These are phyloP conservation scores for Cinara cedri DNA, from an alignment of 2,888 invertebrate genomes.

Conservation along the genomic window DNA sequence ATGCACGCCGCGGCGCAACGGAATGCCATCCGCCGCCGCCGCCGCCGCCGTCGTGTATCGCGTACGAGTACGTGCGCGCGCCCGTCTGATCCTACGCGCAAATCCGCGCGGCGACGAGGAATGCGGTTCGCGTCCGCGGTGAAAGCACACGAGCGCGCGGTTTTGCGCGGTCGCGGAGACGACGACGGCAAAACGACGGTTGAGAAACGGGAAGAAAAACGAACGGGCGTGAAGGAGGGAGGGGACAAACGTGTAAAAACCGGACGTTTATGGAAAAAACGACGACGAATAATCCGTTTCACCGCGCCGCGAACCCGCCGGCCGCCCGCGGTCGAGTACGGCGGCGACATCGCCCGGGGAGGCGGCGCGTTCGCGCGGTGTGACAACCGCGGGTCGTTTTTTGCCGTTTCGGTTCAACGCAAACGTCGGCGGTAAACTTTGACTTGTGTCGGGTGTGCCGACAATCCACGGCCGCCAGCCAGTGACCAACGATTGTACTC, in stretches of 20 bases:
- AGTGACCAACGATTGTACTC: too few species aligned
- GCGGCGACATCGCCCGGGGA: too few species aligned
- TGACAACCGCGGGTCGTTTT: too few species aligned
- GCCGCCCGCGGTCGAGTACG: too few species aligned
- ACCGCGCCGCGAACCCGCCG: not conserved
- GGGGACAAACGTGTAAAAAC: not conserved
- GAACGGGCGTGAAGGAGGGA: not conserved
- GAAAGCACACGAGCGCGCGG: conserved; percentile 38
- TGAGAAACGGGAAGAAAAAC: too few species aligned
- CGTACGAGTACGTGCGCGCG: not conserved
- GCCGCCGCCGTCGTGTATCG: not conserved
- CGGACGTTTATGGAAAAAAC: not conserved
- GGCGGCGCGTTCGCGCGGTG: too few species aligned
- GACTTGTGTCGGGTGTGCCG: too few species aligned
- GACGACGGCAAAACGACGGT: not conserved
- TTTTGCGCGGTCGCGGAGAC: conserved; percentile 15
- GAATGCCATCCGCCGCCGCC: conserved; percentile 32
- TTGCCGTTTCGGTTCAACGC: too few species aligned
- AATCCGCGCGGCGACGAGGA: conserved; percentile 25
- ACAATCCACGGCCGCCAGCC: too few species aligned
- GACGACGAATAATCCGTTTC: not conserved
- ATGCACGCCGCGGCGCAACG: not conserved
- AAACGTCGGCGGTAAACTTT: too few species aligned
- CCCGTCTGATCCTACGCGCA: conserved; percentile 1
- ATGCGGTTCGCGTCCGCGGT: conserved; percentile 49